These are phyloP conservation scores for Indri indri DNA, from an alignment of 2,113 vertebrate genomes.

Conservation along the genomic window DNA sequence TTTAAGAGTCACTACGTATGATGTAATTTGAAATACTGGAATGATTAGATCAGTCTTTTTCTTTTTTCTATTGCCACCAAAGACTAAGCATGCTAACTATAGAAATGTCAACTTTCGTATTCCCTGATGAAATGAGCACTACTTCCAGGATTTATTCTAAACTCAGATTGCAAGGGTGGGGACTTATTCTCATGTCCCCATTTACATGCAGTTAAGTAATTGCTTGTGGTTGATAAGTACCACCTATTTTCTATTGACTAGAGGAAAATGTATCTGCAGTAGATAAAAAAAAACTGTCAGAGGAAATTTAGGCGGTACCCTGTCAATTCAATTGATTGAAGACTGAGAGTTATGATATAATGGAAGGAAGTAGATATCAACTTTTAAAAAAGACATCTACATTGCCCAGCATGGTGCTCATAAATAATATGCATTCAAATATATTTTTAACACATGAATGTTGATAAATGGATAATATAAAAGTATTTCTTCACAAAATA, in stretches of 20 bases:
- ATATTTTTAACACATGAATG: not conserved
- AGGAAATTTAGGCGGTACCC: conserved; percentile 48
- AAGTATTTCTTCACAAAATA: not conserved
- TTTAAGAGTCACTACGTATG: conserved; percentile 47
- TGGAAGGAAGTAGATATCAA: conserved; percentile 34
- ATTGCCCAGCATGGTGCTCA: not conserved
- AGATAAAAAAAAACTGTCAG: not conserved
- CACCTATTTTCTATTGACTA: conserved; percentile 47
- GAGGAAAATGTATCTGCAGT: not conserved
- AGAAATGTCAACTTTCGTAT: conserved; percentile 59
- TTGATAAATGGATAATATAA: not conserved
- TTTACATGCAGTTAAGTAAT: conserved; percentile 2
- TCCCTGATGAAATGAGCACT: conserved; percentile 46
- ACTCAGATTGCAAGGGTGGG: conserved; percentile 22
- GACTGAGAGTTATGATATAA: not conserved
- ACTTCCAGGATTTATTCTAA: conserved; percentile 69
- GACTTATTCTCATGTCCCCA: not conserved
- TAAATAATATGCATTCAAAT: not conserved
- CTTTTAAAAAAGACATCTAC: not conserved
- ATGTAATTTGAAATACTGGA: conserved; percentile 61
- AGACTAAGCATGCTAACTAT: conserved; percentile 49
- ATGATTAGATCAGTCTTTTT: conserved; percentile 52
- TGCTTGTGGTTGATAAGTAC: conserved; percentile 36
- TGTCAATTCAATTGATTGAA: conserved; percentile 47
- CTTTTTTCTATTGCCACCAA: not conserved